Evolutionary conservation across 2,113 vertebrate genomes (phyloP).

Genomic region (Buteo buteo): DNA sequence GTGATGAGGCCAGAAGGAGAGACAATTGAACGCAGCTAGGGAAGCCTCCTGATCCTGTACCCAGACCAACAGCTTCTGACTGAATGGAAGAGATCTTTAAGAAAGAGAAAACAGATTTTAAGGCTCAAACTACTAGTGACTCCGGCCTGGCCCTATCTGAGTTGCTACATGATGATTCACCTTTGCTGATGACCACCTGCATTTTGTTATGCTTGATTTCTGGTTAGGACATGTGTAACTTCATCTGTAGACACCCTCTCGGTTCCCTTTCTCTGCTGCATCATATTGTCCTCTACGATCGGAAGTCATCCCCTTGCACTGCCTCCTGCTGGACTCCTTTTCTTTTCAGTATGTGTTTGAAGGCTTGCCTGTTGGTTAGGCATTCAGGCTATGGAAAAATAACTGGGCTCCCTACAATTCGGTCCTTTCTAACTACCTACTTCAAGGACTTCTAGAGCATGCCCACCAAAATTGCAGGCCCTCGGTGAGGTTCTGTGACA

Average conservation of each 20-base stretch:
- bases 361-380: not conserved
- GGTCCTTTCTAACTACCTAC: not conserved
- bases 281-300: not conserved
- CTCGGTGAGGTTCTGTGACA: not conserved
- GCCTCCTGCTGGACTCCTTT: not conserved
- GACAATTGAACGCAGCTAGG: rapidly evolving
- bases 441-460: not conserved
- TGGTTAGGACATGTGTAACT: not conserved
- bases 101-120: not conserved
- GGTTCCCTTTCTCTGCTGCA: not conserved
- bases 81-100: not conserved
- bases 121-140: not conserved
- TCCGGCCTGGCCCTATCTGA: not conserved
- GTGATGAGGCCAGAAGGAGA: not conserved
- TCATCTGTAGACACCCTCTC: not conserved
- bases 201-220: not conserved
- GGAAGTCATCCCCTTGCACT: not conserved
- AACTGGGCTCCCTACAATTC: not conserved
- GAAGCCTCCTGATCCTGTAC: not conserved
- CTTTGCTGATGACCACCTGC: not conserved
- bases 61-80: not conserved
- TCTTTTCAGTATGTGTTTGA: not conserved
- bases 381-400: not conserved
- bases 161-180: not conserved
- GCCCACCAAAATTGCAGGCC: not conserved